Conservation (phyloP, 2,797 vertebrate species). For the Poeciliopsis gracilis region DNA sequence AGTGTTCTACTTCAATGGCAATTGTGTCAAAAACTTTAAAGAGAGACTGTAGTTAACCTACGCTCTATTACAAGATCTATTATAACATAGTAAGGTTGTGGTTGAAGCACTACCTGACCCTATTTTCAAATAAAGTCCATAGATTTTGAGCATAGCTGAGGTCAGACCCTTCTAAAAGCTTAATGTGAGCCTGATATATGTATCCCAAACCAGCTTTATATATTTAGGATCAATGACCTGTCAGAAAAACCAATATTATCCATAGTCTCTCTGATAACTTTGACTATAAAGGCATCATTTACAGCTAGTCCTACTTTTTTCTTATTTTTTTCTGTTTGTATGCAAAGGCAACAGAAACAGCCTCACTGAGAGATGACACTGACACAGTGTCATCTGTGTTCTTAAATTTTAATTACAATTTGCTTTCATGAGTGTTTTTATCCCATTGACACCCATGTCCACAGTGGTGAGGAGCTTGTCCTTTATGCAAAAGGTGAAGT, state of each 20-base stretch:
- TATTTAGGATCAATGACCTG: not conserved
- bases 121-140: not conserved
- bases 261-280: not conserved
- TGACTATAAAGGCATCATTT: not conserved
- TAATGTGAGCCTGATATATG: not conserved
- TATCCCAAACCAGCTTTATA: not conserved
- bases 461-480: not conserved
- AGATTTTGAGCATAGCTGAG: not conserved
- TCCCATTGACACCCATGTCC: not conserved
- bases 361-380: not conserved
- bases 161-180: not conserved
- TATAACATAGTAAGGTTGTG: no score
- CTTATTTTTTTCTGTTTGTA: not conserved
- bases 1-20: slow-evolving; percentile 60
- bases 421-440: not conserved
- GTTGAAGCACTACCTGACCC: slow-evolving; percentile 19
- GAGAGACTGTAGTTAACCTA: slow-evolving; percentile 44
- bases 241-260: not conserved
- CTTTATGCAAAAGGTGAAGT: not conserved
- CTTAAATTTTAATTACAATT: not conserved
- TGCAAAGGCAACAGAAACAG: not conserved
- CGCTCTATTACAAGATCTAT: slow-evolving; percentile 47
- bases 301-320: not conserved
- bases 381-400: not conserved
- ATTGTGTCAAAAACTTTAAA: slow-evolving; percentile 43